phyloP scores from a whole-genome alignment of 1,140 invertebrate genomes.

The Popillia japonica region DNA sequence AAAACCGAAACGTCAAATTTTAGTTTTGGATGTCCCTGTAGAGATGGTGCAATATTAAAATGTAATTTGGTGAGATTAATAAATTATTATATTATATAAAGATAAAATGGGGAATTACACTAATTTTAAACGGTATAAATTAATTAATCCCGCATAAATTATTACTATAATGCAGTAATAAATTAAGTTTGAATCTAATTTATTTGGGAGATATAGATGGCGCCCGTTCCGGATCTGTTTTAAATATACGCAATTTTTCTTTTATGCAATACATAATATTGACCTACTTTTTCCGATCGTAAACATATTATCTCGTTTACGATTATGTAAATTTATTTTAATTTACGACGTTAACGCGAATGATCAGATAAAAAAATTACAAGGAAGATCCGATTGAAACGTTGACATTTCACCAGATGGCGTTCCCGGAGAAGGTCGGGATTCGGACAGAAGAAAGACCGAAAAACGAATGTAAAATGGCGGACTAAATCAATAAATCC shows the following conservation, averaged over 20 bases:
- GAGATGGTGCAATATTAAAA: neutral
- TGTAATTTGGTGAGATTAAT: neutral
- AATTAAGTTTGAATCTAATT: neutral
- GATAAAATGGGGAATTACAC: too few relatives aligned
- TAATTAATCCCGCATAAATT: neutral
- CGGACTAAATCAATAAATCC: slow-evolving; percentile 41
- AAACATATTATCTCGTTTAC: neutral
- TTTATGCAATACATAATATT: neutral
- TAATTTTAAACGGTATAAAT: neutral
- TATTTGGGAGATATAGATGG: neutral
- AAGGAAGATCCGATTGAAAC: neutral
- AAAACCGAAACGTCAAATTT: slow-evolving; percentile 4
- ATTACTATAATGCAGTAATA: neutral
- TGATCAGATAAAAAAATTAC: neutral
- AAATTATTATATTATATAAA: neutral
- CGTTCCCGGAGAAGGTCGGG: slow-evolving; percentile 1
- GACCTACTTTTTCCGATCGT: neutral
- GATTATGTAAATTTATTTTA: slow-evolving; percentile 12
- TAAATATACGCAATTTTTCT: neutral
- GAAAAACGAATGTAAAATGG: slow-evolving; percentile 38
- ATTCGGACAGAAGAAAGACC: slow-evolving; percentile 36
- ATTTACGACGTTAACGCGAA: neutral
- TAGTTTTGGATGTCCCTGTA: neutral
- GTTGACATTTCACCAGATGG: slow-evolving; percentile 14
- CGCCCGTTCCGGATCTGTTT: neutral